Evolutionary conservation across 2,797 vertebrate species (phyloP), one percentile per base, ranked within the genome.

Genomic region (Hapalemur alaotrensis): DNA sequence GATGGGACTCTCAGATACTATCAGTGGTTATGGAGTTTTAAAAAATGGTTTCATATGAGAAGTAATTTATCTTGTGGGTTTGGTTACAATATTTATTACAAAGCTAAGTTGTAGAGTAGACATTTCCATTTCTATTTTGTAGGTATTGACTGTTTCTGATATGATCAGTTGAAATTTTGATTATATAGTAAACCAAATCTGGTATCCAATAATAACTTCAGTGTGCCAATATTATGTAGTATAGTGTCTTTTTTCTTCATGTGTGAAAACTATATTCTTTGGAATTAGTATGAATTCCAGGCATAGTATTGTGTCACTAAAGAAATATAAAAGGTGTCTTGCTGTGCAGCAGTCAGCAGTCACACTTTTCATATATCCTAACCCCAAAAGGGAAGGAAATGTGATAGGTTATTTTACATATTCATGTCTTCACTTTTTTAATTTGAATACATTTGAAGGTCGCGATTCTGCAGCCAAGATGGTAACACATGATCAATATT

Each of bases 51-150:
- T 95, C 65, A 46, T 76, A 9, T 70, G 2, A 38, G 18, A 95
- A 89, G 57, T 61, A 43, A 57, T 48, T 63, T n/a, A 38, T 1
- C n/a, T 70, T 23, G 1, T 30, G 23, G 5, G 25, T 48, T 96
- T 86, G 11, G 7, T 93, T 93, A 30, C 83, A 93, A 15, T 93
- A 43, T 82, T 75, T 94, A 35, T 94, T 84, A 54, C 54, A 93
- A 78, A 95, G 25, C 43, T 46, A 81, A 69, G 8, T 67, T 63
- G 11, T 57, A 82, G 46, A 88, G 32, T 76, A 4, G 52, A 54
- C 15, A 75, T 89, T 88, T 89, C 52, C 8, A 4, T 88, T 80
- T 95, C 4, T 69, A 75, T 92, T 93, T 91, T 88, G n/a, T 85
- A 91, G n/a, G 20, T 38, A 28, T 12, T 84, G 41, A 61, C 28